Evolutionary conservation across 2,797 vertebrate species (phyloP), one percentile per base, ranked within the genome.

Genomic region (Lagocephalus sceleratus): DNA sequence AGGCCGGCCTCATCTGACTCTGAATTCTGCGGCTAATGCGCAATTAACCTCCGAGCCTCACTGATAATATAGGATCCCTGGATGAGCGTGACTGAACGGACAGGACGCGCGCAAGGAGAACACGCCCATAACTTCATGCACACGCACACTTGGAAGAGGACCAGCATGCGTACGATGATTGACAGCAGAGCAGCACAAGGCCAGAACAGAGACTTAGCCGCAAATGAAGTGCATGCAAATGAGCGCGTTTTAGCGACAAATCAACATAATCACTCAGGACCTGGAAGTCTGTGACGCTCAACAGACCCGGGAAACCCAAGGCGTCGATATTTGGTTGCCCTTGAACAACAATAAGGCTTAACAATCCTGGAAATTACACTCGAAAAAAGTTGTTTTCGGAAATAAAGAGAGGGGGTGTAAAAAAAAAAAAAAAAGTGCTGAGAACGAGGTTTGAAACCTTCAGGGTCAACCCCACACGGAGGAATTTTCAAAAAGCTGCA

Each of bases 161-260:
- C 62, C 12, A 5, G 65, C 32, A 58, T 20, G 49, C 41, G n/a
- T 38, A 54, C 49, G 41, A 67, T 60, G 57, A 69, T 61, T 76
- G 79, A 85, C 68, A 75, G 63, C 60, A 71, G 69, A 62, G 70
- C 78, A 76, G 61, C 47, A 60, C 69, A 66, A 75, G 65, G 73
- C 69, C 69, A 49, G 23, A 60, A 62, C 26, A 10, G 23, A 54
- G 51, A 56, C 55, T 65, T 57, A 69, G 56, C 75, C 63, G 73
- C 50, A 75, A 75, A 81, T 72, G 62, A 66, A 69, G 65, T 60
- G 58, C 66, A 73, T 71, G 75, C 66, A 79, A 82, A 82, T 75
- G 53, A 80, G 60, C 10, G 52, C 59, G 40, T 68, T 71, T 79
- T 59, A 75, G 75, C 26, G 52, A 51, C 62, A 51, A 62, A 78